Evolutionary conservation across 2,888 invertebrate genomes (phyloP).

Genomic region (Portevinia maculata): DNA sequence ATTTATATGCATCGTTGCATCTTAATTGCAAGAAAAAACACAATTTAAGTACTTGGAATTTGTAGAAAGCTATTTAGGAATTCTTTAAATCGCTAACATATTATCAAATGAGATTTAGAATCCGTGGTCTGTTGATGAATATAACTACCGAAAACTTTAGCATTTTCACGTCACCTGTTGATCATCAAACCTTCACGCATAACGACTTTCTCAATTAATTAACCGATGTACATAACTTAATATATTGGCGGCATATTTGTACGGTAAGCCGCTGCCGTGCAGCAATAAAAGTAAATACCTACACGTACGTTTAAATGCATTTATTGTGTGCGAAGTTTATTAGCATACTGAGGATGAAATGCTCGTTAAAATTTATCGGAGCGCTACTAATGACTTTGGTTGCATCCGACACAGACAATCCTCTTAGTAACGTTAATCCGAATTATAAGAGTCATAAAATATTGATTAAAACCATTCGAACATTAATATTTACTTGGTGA

Average conservation of each 20-base stretch:
- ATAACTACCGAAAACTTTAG: slow-evolving; percentile 17
- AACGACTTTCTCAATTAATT: slow-evolving; percentile 55
- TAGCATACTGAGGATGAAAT: slow-evolving; percentile 59
- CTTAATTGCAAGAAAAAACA: background rate
- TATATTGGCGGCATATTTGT: slow-evolving; percentile 47
- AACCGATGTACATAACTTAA: slow-evolving; percentile 59
- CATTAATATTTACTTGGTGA: too few relatives aligned
- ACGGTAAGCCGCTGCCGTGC: slow-evolving; percentile 8
- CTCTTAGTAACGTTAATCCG: background rate
- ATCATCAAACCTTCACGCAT: slow-evolving; percentile 58
- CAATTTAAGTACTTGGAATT: slow-evolving; percentile 1
- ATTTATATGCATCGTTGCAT: slow-evolving; percentile 10
- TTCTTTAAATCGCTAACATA: background rate
- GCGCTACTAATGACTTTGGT: slow-evolving; percentile 59
- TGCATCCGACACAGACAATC: slow-evolving; percentile 39
- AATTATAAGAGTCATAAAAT: too few relatives aligned
- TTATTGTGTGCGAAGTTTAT: slow-evolving; percentile 68
- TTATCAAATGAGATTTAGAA: background rate
- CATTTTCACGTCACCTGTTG: slow-evolving; percentile 28
- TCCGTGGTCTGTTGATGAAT: background rate
- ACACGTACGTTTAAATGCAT: slow-evolving; percentile 70
- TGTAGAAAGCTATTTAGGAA: too few relatives aligned
- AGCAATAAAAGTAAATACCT: slow-evolving; percentile 63
- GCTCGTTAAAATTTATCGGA: slow-evolving; percentile 68
- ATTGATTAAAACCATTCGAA: too few relatives aligned